Conservation (phyloP, 2,797 vertebrate genomes). For the Lerista edwardsae region DNA sequence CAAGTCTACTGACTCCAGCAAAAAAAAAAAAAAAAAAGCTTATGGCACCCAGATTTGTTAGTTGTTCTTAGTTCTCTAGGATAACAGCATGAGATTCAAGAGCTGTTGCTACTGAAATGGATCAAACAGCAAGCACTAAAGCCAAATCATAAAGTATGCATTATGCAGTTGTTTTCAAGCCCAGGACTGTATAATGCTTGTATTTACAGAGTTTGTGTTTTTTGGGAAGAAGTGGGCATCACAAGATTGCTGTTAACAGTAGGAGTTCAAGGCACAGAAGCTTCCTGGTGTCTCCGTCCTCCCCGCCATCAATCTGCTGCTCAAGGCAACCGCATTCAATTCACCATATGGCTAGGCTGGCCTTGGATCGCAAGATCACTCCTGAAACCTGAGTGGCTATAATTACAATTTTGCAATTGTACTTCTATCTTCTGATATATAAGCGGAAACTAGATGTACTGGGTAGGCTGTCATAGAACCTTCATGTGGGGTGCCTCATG, state of each 20-base stretch:
- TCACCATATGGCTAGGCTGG: no score
- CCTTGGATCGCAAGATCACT: no score
- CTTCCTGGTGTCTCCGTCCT: neutral
- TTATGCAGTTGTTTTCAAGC: neutral
- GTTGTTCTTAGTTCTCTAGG: neutral
- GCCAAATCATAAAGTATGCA: neutral
- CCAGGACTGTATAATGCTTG: neutral
- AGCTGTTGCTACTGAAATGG: constrained; percentile 12
- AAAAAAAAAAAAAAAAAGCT: constrained; percentile 22
- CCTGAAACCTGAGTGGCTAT: no score
- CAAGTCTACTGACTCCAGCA: neutral
- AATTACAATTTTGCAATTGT: no score
- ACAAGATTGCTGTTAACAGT: neutral
- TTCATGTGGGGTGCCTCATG: no score
- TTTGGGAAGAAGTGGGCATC: neutral
- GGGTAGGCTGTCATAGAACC: no score
- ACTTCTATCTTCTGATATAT: no score
- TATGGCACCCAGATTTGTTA: neutral
- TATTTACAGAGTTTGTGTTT: constrained; percentile 17
- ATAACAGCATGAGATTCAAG: neutral
- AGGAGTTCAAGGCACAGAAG: neutral
- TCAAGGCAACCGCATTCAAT: no score
- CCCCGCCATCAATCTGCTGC: no score
- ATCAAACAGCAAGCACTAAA: neutral
- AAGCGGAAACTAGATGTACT: no score